Conservation (phyloP, 2,797 vertebrate species). For the Lepus oiostolus region DNA sequence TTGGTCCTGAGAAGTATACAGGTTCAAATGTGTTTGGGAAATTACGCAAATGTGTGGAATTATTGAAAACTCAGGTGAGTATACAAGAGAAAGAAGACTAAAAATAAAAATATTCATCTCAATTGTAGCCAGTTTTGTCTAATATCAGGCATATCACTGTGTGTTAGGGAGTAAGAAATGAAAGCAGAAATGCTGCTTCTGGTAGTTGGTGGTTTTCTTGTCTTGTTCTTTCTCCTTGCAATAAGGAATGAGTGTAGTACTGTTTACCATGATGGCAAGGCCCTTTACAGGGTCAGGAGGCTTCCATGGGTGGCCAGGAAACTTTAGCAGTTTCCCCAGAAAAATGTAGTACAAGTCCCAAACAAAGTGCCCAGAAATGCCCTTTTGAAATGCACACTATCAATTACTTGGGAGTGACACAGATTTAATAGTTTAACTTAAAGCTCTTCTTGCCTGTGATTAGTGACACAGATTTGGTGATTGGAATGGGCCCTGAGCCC, state of each 20-base stretch:
- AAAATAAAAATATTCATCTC: not conserved
- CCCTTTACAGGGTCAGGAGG: rapidly evolving
- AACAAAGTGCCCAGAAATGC: not conserved
- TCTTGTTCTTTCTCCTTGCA: not conserved
- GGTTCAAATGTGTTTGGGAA: constrained; percentile 90
- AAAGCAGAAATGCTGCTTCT: not conserved
- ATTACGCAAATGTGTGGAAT: constrained; percentile 90
- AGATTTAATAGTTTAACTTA: not conserved
- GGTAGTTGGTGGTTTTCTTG: not conserved
- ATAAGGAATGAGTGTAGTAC: rapidly evolving
- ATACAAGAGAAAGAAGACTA: not conserved
- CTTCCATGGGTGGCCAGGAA: not conserved
- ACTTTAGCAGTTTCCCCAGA: not conserved
- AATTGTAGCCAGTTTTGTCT: rapidly evolving
- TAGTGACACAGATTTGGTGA: not conserved
- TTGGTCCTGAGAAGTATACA: constrained; percentile 91
- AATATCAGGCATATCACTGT: rapidly evolving
- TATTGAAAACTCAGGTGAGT: constrained; percentile 89
- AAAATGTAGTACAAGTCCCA: not conserved
- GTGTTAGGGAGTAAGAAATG: not conserved
- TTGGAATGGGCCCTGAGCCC: not conserved
- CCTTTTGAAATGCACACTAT: not conserved
- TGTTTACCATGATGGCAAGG: not conserved
- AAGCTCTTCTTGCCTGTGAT: not conserved
- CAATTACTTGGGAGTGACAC: not conserved